Conservation (phyloP, 2,888 invertebrate genomes). For the Tipula unca region DNA sequence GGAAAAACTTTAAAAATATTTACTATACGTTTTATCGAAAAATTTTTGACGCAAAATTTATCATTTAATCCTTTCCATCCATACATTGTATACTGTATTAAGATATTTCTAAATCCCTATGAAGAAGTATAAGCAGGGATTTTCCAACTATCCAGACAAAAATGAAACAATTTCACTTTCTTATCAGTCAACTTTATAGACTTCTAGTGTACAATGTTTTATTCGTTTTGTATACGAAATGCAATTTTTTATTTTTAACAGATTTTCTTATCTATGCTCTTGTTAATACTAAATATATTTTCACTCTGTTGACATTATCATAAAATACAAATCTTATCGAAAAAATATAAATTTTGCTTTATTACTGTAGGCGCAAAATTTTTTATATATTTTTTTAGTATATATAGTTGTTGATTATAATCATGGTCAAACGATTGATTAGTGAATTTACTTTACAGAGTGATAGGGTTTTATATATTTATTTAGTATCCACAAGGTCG, state of each 20-base stretch:
- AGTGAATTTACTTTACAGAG: not conserved
- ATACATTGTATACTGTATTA: not conserved
- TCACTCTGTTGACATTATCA: not conserved
- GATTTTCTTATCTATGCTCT: not conserved
- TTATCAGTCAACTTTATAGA: no score
- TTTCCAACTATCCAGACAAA: no score
- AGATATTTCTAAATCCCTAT: not conserved
- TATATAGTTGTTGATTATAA: not conserved
- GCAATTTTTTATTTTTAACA: not conserved
- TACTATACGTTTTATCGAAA: not conserved
- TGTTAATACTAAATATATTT: not conserved
- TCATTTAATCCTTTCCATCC: not conserved
- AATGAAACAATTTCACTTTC: no score
- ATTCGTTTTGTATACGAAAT: no score
- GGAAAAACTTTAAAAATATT: not conserved
- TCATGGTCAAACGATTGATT: not conserved
- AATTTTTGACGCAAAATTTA: not conserved
- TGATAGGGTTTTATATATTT: not conserved
- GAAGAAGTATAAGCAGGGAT: not conserved
- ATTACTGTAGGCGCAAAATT: not conserved
- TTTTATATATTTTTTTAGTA: not conserved
- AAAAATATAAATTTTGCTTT: not conserved
- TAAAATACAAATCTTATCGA: not conserved
- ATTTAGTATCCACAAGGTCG: not conserved
- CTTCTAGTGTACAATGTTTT: no score